These are phyloP conservation scores for Melanostoma scalare DNA, from an alignment of 2,888 invertebrate species.

Conservation along the genomic window DNA sequence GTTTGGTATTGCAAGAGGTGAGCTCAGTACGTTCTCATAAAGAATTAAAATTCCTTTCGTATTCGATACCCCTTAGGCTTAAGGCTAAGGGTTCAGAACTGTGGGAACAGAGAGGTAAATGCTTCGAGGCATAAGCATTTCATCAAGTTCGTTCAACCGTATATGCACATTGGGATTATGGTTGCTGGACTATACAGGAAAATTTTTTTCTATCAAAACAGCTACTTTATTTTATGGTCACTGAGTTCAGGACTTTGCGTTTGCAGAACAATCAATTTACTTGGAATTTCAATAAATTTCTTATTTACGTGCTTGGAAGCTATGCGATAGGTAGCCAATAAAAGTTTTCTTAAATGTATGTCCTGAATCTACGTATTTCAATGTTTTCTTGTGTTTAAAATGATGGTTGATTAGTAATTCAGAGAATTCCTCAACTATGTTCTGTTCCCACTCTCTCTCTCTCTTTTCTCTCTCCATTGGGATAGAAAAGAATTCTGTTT, in stretches of 20 bases:
- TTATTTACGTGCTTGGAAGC: slow-evolving; percentile 18
- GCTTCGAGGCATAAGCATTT: background rate
- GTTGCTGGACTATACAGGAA: background rate
- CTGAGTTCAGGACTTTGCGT: background rate
- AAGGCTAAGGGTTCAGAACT: slow-evolving; percentile 9
- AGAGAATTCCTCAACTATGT: no score
- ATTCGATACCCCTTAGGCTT: background rate
- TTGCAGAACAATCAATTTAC: background rate
- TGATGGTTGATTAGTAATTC: no score
- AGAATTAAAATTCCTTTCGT: slow-evolving; percentile 43
- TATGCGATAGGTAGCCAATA: no score
- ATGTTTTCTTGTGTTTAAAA: no score
- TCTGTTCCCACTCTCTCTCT: no score
- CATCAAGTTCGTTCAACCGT: background rate
- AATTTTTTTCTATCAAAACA: background rate
- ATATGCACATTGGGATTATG: background rate
- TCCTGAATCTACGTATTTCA: no score
- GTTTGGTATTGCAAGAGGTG: slow-evolving; percentile 47
- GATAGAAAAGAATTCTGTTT: no score
- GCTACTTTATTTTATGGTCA: background rate
- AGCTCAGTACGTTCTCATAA: slow-evolving; percentile 55
- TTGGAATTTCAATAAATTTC: slow-evolving; percentile 54
- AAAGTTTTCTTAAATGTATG: no score
- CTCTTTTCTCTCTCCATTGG: no score
- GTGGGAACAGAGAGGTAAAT: background rate